Evolutionary conservation across 1,140 invertebrate species (phyloP).

Genomic region (Drosophila kurseongensis): DNA sequence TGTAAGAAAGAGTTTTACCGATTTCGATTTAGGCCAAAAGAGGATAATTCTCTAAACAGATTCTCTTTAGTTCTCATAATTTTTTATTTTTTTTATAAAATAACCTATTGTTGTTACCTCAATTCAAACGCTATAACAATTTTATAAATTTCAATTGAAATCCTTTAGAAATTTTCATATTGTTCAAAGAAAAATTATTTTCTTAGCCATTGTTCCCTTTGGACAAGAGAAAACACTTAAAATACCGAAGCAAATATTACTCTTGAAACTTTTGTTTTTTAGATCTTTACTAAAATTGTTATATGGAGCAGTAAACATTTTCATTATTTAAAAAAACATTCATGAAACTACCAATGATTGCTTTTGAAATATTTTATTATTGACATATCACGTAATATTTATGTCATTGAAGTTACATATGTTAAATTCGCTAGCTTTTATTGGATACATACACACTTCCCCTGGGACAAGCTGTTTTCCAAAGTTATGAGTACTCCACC

Average conservation of each 20-base stretch:
- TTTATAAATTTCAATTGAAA: background rate
- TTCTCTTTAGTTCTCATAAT: background rate
- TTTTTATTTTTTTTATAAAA: background rate
- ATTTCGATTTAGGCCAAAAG: background rate
- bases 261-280: background rate
- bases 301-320: too few species aligned
- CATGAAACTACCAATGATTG: too few species aligned
- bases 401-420: too few species aligned
- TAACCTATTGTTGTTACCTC: too few species aligned
- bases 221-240: too few species aligned
- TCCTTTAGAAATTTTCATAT: conserved; percentile 1
- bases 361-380: too few species aligned
- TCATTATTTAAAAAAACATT: too few species aligned
- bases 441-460: too few species aligned
- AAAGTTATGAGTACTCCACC: background rate
- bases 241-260: background rate
- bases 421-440: too few species aligned
- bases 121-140: background rate
- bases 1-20: background rate
- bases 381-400: too few species aligned
- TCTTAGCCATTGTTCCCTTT: background rate
- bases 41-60: too few species aligned
- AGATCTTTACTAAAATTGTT: too few species aligned
- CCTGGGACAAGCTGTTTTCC: background rate
- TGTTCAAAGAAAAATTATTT: background rate